Evolutionary conservation across 2,888 invertebrate genomes (phyloP).

Genomic region (Drosophila helvetica): DNA sequence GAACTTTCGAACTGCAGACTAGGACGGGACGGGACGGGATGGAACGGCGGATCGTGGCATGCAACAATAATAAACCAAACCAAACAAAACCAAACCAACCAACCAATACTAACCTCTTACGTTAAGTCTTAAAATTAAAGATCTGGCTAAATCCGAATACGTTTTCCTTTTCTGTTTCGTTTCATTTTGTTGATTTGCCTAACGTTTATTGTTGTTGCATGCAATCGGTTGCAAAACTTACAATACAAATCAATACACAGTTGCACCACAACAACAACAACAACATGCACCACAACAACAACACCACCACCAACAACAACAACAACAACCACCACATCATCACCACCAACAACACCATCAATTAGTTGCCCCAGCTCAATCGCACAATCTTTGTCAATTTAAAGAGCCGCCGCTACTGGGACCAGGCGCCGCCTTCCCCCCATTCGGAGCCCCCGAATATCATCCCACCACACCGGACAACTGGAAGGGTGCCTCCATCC

Average conservation of each 20-base stretch:
- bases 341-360: conserved; percentile 69
- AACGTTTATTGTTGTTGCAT: conserved; percentile 70
- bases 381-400: conserved; percentile 84
- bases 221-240: conserved; percentile 55
- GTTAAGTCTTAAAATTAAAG: conserved; percentile 22
- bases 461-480: conserved; percentile 83
- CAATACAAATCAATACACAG: conserved; percentile 46
- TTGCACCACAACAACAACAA: conserved; percentile 48
- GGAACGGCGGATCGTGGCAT: conserved; percentile 34
- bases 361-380: conserved; percentile 74
- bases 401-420: conserved; percentile 84
- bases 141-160: conserved; percentile 14
- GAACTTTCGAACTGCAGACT: conserved; percentile 34
- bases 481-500: conserved; percentile 83
- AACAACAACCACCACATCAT: conserved; percentile 51
- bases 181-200: conserved; percentile 42
- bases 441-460: conserved; percentile 84
- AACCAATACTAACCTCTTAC: neutral
- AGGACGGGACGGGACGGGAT: neutral
- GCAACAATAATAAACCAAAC: conserved; percentile 61
- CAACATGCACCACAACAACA: conserved; percentile 41
- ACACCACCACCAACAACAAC: conserved; percentile 47
- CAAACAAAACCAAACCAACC: neutral
- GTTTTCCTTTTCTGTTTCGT: conserved; percentile 41
- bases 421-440: conserved; percentile 83